Percentiles rank a stretch among this genome's conserved stretches.
These are phyloP conservation scores for Callipepla squamata DNA, from an alignment of 2,113 vertebrate species.

Conservation along the genomic window DNA sequence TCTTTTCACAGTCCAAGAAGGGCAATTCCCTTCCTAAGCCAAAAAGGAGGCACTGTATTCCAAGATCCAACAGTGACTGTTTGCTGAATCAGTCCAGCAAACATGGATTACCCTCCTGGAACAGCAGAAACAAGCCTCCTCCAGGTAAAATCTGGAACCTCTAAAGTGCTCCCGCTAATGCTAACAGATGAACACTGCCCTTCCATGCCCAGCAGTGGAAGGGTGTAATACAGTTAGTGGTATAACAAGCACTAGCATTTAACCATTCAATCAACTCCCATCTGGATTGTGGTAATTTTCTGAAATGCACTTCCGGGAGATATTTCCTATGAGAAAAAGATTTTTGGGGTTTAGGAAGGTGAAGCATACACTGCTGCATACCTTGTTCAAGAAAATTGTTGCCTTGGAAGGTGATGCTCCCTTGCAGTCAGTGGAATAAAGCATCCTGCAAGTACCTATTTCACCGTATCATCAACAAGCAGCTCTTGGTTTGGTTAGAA, in stretches of 20 bases:
- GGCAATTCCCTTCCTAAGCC: slow-evolving; percentile 29
- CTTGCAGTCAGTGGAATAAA: slow-evolving; percentile 36
- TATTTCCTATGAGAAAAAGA: slow-evolving; percentile 52
- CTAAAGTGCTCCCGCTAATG: slow-evolving; percentile 64
- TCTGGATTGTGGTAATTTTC: not conserved
- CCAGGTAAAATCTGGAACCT: slow-evolving; percentile 33
- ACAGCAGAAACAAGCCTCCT: slow-evolving; percentile 7
- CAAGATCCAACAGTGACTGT: not conserved
- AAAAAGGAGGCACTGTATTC: not conserved
- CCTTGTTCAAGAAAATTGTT: not conserved
- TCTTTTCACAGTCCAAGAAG: slow-evolving; percentile 27
- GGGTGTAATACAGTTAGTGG: not conserved
- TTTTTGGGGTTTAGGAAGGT: not conserved
- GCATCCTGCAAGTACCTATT: slow-evolving; percentile 35
- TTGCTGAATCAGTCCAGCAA: slow-evolving; percentile 1
- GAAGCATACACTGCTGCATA: slow-evolving; percentile 47
- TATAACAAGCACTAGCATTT: slow-evolving; percentile 25
- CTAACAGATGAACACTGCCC: not conserved
- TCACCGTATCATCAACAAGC: not conserved
- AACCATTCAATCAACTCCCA: slow-evolving; percentile 15
- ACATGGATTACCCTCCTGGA: not conserved
- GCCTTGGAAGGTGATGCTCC: not conserved
- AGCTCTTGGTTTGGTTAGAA: slow-evolving; percentile 21
- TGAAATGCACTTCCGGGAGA: slow-evolving; percentile 61
- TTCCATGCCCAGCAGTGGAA: slow-evolving; percentile 72